Base-by-base conservation (phyloP, 2,113 vertebrate genomes). In the Malaclemys terrapin region DNA sequence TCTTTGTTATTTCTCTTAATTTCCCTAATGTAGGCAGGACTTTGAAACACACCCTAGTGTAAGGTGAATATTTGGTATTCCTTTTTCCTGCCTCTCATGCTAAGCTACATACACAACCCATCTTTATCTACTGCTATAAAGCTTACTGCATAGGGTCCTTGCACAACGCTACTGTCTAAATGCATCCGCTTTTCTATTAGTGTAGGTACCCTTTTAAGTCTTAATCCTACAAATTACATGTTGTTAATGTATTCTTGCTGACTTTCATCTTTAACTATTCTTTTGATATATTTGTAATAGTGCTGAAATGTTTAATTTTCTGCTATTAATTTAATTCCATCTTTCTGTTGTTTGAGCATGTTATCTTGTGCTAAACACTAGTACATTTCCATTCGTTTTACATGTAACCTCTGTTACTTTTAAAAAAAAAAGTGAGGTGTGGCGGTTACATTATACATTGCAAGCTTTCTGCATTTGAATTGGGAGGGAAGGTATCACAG, bases 331-430 rank as follows among this genome's bases (percentile, higher is more conserved):
- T 16, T 27, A 56, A 84, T n/a, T 31, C n/a, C 27, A 22, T 80
- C 59, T 93, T 54, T 72, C 49, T 84, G 80, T 89, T 96, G 49
- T 1, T 8, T 92, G 91, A 87, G 76, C 88, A 45, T 25, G 81
- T 93, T 84, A 8, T 49, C 38, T 42, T 93, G 89, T 95, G 91
- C 93, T 94, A 25, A 94, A 82, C 91, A 91, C 95, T 95, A 90
- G 95, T 97, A 97, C 92, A 94, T 97, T 97, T 97, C 95, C 94
- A 96, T 97, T 97, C 93, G 96, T 96, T 97, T 96, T 94, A 88
- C 83, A 89, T 96, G 86, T 94, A 96, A 85, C 93, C 89, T 87
- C 81, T 94, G 8, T 22, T 45, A 52, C 8, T 10, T 75, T 47
- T 42, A 6, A n/a, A 49, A n/a, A 49, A n/a, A 45, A 12, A 56